Evolutionary conservation across 2,888 invertebrate genomes (phyloP).

Genomic region (Sminthurides aquaticus): DNA sequence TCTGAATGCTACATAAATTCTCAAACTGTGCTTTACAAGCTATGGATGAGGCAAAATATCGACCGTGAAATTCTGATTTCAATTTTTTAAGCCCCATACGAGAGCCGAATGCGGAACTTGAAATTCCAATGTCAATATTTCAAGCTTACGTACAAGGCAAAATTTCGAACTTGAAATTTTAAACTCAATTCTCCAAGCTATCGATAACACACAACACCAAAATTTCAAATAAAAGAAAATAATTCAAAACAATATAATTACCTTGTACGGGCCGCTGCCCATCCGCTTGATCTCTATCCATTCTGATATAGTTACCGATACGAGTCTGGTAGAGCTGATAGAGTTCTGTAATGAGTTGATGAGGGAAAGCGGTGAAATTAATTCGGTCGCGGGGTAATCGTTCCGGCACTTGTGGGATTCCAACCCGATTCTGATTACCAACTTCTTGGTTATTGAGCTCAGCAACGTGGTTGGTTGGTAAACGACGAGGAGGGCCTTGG

Average conservation of each 20-base stretch:
- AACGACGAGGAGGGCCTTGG: background rate
- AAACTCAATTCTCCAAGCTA: too few relatives aligned
- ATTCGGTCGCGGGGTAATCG: background rate
- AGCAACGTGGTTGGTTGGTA: background rate
- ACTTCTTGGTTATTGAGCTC: background rate
- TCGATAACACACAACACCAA: too few relatives aligned
- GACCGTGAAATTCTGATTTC: too few relatives aligned
- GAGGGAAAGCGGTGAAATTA: conserved; percentile 4
- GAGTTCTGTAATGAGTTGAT: conserved; percentile 14
- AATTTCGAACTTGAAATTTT: too few relatives aligned
- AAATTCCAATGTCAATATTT: too few relatives aligned
- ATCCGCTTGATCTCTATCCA: background rate
- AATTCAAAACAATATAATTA: background rate
- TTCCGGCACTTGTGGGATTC: background rate
- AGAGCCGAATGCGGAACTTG: too few relatives aligned
- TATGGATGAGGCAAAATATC: too few relatives aligned
- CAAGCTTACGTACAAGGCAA: too few relatives aligned
- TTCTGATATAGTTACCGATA: background rate
- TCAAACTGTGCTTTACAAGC: too few relatives aligned
- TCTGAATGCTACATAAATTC: too few relatives aligned
- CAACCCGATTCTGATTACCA: background rate
- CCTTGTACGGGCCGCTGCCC: background rate
- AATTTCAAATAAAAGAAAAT: too few relatives aligned
- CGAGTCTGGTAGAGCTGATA: conserved; percentile 14
- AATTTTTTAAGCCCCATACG: too few relatives aligned